A percentile compares a stretch with the other conserved stretches of the same genome.
Conservation (phyloP, 2,797 vertebrate species). For the Danio kyathit region DNA sequence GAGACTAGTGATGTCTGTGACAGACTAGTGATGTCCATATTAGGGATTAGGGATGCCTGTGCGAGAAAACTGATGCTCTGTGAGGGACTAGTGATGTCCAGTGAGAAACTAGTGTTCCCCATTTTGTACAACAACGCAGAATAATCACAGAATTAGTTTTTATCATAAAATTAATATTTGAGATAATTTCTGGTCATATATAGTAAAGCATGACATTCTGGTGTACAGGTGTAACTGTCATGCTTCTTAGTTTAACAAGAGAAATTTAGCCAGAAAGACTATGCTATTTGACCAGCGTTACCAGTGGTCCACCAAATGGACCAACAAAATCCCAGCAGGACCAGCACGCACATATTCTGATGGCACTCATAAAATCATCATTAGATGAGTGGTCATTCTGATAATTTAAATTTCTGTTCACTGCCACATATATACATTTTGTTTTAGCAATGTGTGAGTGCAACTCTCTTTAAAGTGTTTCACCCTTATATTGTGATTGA, state of each 20-base stretch:
- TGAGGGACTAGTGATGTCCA: no score
- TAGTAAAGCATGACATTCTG: not conserved
- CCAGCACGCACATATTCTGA: not conserved
- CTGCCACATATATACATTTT: slow-evolving; percentile 6
- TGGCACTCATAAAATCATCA: not conserved
- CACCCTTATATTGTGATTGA: not conserved
- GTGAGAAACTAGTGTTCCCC: no score
- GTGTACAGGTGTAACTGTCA: not conserved
- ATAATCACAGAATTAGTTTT: no score
- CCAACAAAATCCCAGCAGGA: slow-evolving; percentile 4
- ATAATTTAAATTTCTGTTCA: not conserved
- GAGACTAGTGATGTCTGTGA: no score
- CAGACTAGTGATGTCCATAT: no score
- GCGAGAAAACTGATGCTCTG: no score
- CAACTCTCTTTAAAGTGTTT: not conserved
- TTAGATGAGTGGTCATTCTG: not conserved
- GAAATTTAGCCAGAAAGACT: not conserved
- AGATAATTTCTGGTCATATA: not conserved
- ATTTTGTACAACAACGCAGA: no score
- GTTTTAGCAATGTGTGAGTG: not conserved
- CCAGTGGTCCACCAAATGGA: not conserved
- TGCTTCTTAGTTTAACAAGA: no score
- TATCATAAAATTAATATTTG: no score
- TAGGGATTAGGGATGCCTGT: no score
- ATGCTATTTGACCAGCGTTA: not conserved